Conservation (phyloP, 2,888 invertebrate genomes). For the Eupithecia insigniata region DNA sequence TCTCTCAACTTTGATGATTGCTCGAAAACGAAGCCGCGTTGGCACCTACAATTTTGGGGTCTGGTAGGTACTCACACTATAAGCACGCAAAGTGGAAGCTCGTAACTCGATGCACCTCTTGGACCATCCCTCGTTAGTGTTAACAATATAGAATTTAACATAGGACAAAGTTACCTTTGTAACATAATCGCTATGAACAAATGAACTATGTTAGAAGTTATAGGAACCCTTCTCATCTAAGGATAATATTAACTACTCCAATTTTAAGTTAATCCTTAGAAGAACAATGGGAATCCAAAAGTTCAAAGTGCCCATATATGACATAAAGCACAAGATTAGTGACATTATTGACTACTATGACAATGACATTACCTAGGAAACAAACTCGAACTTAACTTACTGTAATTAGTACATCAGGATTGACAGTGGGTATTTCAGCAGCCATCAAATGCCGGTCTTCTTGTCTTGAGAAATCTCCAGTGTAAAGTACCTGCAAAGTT, state of each 20-base stretch:
- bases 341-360: too few relatives aligned
- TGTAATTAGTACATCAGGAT: conserved; percentile 98
- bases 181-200: neutral
- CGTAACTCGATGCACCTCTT: too few relatives aligned
- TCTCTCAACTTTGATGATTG: too few relatives aligned
- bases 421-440: conserved; percentile 98
- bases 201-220: neutral
- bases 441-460: conserved; percentile 99
- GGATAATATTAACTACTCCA: neutral
- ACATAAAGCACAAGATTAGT: neutral
- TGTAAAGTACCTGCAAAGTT: conserved; percentile 89
- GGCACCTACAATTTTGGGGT: too few relatives aligned
- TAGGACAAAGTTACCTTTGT: neutral
- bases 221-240: neutral
- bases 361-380: neutral
- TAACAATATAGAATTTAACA: too few relatives aligned
- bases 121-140: too few relatives aligned
- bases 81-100: too few relatives aligned
- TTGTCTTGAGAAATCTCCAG: conserved; percentile 99
- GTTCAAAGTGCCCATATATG: neutral
- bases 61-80: too few relatives aligned
- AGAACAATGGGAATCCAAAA: neutral
- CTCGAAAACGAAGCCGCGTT: too few relatives aligned
- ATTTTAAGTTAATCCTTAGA: neutral
- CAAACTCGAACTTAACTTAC: conserved; percentile 76